These are phyloP conservation scores for Lipophrys pholis DNA, from an alignment of 2,113 vertebrate genomes.

Conservation along the genomic window DNA sequence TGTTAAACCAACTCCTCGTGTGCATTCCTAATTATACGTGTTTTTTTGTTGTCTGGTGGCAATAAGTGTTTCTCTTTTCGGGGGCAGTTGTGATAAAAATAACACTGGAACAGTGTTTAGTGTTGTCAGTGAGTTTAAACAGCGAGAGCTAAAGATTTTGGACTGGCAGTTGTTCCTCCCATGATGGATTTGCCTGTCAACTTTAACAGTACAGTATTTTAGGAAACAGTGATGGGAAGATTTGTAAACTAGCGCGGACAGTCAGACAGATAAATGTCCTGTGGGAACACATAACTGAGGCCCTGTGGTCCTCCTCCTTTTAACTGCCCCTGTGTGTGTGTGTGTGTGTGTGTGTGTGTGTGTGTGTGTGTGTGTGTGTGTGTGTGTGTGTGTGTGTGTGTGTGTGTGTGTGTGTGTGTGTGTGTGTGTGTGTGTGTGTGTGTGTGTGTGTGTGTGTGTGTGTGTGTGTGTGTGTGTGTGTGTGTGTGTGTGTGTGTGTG, in stretches of 20 bases:
- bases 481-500: conserved; percentile 32
- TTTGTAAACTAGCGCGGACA: conserved; percentile 34
- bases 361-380: conserved; percentile 25
- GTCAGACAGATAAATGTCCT: conserved; percentile 40
- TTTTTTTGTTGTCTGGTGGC: no score
- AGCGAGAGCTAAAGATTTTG: no score
- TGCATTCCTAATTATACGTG: no score
- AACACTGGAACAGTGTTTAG: no score
- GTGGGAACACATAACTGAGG: conserved; percentile 52
- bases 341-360: conserved; percentile 17
- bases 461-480: conserved; percentile 17
- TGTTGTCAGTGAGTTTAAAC: neutral
- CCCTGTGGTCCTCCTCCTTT: conserved; percentile 42
- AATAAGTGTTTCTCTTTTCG: no score
- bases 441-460: conserved; percentile 12
- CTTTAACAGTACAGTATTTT: conserved; percentile 30
- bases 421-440: conserved; percentile 15
- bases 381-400: conserved; percentile 24
- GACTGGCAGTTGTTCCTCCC: neutral
- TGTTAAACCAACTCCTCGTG: no score
- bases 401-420: conserved; percentile 21
- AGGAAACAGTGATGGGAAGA: conserved; percentile 30
- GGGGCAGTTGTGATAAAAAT: no score
- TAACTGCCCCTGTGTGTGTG: conserved; percentile 14
- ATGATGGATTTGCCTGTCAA: conserved; percentile 49